Evolutionary conservation across 2,797 vertebrate genomes (phyloP), one percentile per base, ranked within the genome.

Genomic region (Limnodromus scolopaceus): DNA sequence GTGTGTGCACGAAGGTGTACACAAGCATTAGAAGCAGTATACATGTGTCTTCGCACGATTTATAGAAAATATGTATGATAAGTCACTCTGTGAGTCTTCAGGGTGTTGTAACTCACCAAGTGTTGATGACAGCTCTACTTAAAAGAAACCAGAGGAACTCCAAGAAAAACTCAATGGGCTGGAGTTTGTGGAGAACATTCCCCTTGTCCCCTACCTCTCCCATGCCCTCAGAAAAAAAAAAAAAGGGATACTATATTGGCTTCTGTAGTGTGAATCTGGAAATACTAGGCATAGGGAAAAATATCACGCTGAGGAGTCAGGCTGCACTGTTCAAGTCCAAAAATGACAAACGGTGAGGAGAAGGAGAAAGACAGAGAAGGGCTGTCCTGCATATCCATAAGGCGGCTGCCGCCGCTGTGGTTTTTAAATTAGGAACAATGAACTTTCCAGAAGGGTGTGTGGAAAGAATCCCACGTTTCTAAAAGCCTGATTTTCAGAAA

Each of bases 371-470:
- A 70, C 82, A 72, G 38, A 41, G 66, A 55, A 92, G 43, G 3
- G 6, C 80, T 82, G 63, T 72, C 46, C 19, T 41, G 18, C 41
- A 17, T 68, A 87, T 48, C 91, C 72, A 45, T 63, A 75, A 69
- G 41, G 84, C 23, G 1, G 34, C 53, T 23, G 30, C 57, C 16
- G 34, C 69, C 77, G 68, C 72, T 90, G 95, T 1, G 32, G 54
- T 77, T 96, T 97, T 96, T 87, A 53, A 84, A 74, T 90, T 91
- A 38, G 51, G 85, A 86, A 75, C 53, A 90, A 96, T 84, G 70
- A 89, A 79, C 72, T 92, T 95, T 94, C 80, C 94, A 95, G 90
- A 94, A 91, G 70, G 75, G 57, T 39, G 12, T 60, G 38, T 84
- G 84, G 88, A 95, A 90, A 92, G 70, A 95, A 86, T 76, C 70